Conservation (phyloP, 2,888 invertebrate genomes). For the Nezara viridula region DNA sequence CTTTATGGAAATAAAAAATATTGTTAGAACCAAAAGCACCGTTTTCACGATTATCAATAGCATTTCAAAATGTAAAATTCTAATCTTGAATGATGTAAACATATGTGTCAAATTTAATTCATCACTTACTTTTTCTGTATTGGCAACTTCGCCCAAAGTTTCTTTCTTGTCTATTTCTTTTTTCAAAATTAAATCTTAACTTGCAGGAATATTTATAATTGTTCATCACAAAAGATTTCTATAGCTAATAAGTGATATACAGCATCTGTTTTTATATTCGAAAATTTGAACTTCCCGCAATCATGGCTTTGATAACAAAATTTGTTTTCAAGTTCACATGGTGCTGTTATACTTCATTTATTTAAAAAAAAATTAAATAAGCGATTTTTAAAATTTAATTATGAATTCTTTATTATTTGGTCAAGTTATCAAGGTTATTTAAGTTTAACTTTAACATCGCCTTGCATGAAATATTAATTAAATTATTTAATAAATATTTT, state of each 20-base stretch:
- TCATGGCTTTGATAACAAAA: background rate
- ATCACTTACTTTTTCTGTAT: background rate
- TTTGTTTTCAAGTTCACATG: background rate
- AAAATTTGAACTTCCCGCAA: conserved; percentile 5
- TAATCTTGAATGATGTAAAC: background rate
- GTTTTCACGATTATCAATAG: background rate
- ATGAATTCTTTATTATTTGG: background rate
- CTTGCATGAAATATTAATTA: background rate
- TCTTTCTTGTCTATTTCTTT: background rate
- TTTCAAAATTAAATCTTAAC: background rate
- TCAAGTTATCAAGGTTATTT: background rate
- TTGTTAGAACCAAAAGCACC: background rate
- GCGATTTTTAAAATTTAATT: background rate
- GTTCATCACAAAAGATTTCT: conserved; percentile 7
- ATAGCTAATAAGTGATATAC: background rate
- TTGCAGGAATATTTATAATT: background rate
- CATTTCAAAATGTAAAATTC: background rate
- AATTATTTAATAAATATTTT: background rate
- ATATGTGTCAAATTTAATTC: background rate
- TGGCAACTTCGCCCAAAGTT: background rate
- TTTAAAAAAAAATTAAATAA: background rate
- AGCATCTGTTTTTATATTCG: background rate
- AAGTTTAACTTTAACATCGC: background rate
- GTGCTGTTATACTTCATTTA: background rate
- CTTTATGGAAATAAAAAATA: background rate